phyloP scores from a whole-genome alignment of 2,113 vertebrate genomes.

The Strix aluco region DNA sequence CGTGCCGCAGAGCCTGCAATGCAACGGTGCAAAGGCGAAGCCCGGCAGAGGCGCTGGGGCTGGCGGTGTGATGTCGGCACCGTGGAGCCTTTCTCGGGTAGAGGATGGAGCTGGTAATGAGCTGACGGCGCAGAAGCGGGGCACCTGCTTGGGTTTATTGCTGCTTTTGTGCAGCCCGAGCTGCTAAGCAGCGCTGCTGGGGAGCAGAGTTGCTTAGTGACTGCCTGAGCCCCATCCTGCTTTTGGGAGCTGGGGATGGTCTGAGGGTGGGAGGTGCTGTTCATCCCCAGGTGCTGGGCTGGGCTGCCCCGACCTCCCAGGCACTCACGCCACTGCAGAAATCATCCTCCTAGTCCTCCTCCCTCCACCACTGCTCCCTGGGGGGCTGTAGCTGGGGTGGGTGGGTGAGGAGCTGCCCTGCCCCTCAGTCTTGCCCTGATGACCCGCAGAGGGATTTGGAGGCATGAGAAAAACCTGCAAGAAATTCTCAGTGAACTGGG shows the following conservation, averaged over 20 bases:
- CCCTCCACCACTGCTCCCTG: background rate
- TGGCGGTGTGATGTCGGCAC: fast-evolving
- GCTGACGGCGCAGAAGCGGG: background rate
- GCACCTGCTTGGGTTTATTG: background rate
- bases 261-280: background rate
- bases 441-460: background rate
- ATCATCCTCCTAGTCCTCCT: background rate
- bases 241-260: background rate
- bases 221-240: background rate
- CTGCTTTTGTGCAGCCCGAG: background rate
- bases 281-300: background rate
- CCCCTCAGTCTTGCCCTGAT: background rate
- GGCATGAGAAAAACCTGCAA: background rate
- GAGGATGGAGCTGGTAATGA: background rate
- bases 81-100: fast-evolving
- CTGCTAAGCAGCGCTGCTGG: background rate
- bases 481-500: background rate
- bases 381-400: background rate
- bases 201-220: conserved; percentile 1
- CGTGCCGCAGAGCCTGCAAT: fast-evolving
- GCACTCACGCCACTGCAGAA: fast-evolving
- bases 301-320: background rate
- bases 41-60: background rate
- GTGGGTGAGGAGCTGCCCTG: background rate
- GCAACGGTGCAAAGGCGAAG: background rate